A percentile compares a stretch with the other conserved stretches of the same genome.
Evolutionary conservation across 2,797 vertebrate species (phyloP).

Genomic region (Pseudochirops cupreus): DNA sequence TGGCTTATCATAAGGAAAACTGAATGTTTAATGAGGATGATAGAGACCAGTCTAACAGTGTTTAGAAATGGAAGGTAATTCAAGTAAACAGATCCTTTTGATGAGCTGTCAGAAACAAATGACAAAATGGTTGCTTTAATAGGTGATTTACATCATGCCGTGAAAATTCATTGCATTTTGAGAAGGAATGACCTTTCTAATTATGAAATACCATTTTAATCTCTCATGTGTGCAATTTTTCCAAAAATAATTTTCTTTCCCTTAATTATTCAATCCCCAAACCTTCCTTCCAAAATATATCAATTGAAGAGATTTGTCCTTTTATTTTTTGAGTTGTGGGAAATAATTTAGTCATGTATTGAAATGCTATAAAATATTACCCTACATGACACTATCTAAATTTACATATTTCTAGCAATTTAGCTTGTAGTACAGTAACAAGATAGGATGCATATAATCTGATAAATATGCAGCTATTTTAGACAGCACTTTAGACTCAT

Average conservation of each 20-base stretch:
- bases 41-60: background rate
- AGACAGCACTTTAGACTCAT: background rate
- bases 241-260: conserved; percentile 47
- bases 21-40: background rate
- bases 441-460: background rate
- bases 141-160: background rate
- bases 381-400: background rate
- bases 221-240: background rate
- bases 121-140: background rate
- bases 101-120: conserved; percentile 38
- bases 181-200: conserved; percentile 28
- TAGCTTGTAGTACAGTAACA: background rate
- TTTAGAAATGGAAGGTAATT: conserved; percentile 8
- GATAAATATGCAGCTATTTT: background rate
- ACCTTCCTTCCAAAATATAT: background rate
- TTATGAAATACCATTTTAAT: background rate
- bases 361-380: background rate
- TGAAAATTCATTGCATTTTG: conserved; percentile 10
- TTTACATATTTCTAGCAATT: conserved; percentile 8
- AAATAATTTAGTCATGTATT: background rate
- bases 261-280: background rate
- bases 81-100: background rate
- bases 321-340: background rate
- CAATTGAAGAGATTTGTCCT: background rate
- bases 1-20: background rate